Conservation (phyloP, 1,140 invertebrate species). For the Heliconius melpomene region DNA sequence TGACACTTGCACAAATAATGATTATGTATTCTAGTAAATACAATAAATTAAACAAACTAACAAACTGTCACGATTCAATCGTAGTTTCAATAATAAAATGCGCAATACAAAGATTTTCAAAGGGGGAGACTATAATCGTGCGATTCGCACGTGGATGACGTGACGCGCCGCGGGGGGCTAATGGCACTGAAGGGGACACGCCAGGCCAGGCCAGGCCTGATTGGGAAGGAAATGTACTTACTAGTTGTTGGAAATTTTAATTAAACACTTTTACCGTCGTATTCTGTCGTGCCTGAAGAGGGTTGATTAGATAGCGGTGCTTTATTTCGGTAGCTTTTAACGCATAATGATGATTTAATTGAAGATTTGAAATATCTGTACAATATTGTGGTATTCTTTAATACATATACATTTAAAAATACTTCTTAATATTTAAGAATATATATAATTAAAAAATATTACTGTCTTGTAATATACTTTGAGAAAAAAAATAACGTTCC, state of each 20-base stretch:
- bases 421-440: too few species aligned
- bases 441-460: too few species aligned
- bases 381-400: background rate
- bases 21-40: background rate
- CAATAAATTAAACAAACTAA: slow-evolving; percentile 25
- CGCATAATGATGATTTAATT: background rate
- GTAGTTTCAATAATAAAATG: slow-evolving; percentile 43
- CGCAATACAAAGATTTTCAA: slow-evolving; percentile 54
- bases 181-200: slow-evolving; percentile 48
- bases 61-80: slow-evolving; percentile 28
- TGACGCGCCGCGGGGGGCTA: slow-evolving; percentile 51
- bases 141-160: slow-evolving; percentile 53
- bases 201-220: background rate
- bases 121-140: slow-evolving; percentile 48
- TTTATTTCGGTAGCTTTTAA: slow-evolving; percentile 3
- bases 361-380: background rate
- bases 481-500: background rate
- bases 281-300: background rate
- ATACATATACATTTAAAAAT: background rate
- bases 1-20: too few species aligned
- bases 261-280: slow-evolving; percentile 30
- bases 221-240: slow-evolving; percentile 36
- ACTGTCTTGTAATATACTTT: too few species aligned
- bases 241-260: slow-evolving; percentile 35
- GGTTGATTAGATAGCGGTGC: slow-evolving; percentile 22